Base-by-base conservation (phyloP, 2,797 vertebrate genomes). In the Scleropages formosus region DNA sequence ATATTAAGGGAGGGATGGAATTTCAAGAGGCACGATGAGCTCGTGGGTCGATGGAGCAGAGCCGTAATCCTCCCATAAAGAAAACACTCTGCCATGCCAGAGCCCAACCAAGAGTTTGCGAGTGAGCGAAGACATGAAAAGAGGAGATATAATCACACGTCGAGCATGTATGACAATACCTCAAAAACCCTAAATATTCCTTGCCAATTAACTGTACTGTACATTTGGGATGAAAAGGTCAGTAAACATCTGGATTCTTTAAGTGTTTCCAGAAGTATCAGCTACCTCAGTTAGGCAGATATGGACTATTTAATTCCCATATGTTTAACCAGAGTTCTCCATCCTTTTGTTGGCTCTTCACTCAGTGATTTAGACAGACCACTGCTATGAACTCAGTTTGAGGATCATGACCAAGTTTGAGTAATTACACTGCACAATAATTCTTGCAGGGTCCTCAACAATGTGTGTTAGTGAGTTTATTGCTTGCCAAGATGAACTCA, bases 391-490 rank as follows among this genome's bases (percentile, higher is more conserved):
- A 39, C 39, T 39, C 31, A 39, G 39, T 39, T 39, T 39, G 6
- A 39, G n/a, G 6, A 39, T 39, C 31, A 6, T 39, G 66, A 68
- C 79, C 79, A 80, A 70, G 60, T 20, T 76, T 73, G 65, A 69
- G 58, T 65, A 66, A 59, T 72, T 77, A 80, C 73, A 80, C 69
- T 47, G 51, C 61, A 27, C 26, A 63, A 59, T 71, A 74, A 75
- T 72, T 64, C 70, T 56, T 72, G 51, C 67, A 20, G 71, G 78
- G 67, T 78, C 27, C 69, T 75, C 63, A 46, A 63, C 22, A 12
- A 75, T 72, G 80, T 51, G 65, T 47, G 77, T 77, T 77, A 75
- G 70, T 62, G 63, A 75, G 75, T 77, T 78, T 75, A 74, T 75
- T 72, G 69, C 27, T 20, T 78, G 73, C 75, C 31, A 62, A 78